A percentile compares a stretch with the other conserved stretches of the same genome.
Conservation (phyloP, 2,797 vertebrate species). For the Enteromius radiatus region DNA sequence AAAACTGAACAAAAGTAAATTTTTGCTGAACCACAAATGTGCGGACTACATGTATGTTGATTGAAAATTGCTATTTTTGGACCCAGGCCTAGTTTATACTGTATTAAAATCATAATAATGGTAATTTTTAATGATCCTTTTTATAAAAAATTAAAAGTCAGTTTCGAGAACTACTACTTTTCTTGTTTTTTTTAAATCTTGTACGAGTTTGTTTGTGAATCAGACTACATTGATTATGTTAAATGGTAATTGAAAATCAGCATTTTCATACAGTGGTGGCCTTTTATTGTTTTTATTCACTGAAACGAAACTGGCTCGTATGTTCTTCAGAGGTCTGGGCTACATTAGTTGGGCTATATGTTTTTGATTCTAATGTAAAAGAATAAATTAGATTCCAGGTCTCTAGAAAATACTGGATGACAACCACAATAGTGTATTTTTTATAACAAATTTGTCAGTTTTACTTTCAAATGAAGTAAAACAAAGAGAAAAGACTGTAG, state of each 20-base stretch:
- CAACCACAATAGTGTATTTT: conserved; percentile 14
- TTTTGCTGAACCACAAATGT: no score
- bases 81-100: neutral
- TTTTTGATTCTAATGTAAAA: no score
- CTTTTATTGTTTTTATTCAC: no score
- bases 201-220: neutral
- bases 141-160: neutral
- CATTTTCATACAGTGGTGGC: conserved; percentile 11
- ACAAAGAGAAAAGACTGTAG: conserved; percentile 35
- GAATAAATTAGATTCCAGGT: neutral
- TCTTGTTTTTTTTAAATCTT: neutral
- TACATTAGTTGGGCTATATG: no score
- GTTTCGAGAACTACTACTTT: neutral
- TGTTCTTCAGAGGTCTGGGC: no score
- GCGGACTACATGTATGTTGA: neutral
- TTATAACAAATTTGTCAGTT: conserved; percentile 21
- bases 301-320: no score
- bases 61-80: neutral
- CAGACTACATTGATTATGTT: neutral
- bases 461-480: conserved; percentile 44
- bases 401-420: conserved; percentile 6
- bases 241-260: neutral
- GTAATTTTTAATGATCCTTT: neutral
- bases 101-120: neutral
- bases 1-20: neutral